A percentile compares a stretch with the other conserved stretches of the same genome.
Conservation (phyloP, 2,113 vertebrate species). For the Diglossa brunneiventris region DNA sequence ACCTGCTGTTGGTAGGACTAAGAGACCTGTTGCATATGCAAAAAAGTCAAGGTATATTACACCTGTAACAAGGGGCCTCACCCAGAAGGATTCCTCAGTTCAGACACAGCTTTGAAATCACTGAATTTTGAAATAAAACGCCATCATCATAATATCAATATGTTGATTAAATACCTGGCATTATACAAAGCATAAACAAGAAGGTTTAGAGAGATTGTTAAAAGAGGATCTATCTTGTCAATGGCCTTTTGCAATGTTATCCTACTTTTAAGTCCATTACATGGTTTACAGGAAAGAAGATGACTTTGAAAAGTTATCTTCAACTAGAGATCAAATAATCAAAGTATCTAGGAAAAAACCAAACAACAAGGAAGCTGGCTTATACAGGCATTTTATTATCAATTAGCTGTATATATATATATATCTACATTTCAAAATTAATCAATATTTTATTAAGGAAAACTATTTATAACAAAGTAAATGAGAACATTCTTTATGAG, state of each 20-base stretch:
- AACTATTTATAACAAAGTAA: constrained; percentile 77
- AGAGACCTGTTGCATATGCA: not conserved
- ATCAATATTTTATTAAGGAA: constrained; percentile 61
- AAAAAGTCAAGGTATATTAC: not conserved
- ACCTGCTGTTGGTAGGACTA: not conserved
- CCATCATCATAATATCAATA: not conserved
- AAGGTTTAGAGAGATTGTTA: not conserved
- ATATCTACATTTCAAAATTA: constrained; percentile 71
- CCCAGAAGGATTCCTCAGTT: not conserved
- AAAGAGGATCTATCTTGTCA: not conserved
- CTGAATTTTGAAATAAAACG: not conserved
- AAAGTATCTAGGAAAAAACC: not conserved
- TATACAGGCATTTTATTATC: constrained; percentile 69
- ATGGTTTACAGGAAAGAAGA: not conserved
- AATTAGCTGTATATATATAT: constrained; percentile 54
- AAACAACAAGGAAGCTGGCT: not conserved
- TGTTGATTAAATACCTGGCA: not conserved
- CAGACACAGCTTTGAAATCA: not conserved
- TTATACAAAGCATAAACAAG: not conserved
- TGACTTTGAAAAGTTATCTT: not conserved
- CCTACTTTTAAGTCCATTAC: not conserved
- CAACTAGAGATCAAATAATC: not conserved
- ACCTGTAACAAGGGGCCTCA: not conserved
- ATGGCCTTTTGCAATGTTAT: not conserved
- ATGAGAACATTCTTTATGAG: constrained; percentile 67